Percentiles rank a stretch among this genome's conserved stretches.
Conservation (phyloP, 2,888 invertebrate species). For the Hypselothyrea guttata region DNA sequence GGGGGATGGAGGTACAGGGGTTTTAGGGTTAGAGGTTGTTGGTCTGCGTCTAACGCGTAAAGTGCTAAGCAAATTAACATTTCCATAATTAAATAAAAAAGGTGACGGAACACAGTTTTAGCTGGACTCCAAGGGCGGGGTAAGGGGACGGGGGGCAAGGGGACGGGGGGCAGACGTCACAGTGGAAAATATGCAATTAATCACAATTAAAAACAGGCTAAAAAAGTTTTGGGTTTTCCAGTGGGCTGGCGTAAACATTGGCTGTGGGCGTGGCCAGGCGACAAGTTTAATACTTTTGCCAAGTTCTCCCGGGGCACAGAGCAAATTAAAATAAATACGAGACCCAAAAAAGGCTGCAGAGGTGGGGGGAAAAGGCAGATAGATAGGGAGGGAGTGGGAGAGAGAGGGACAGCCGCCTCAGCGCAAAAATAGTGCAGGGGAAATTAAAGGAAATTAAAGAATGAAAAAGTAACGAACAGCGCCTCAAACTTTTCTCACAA, state of each 20-base stretch:
- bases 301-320: constrained; percentile 26
- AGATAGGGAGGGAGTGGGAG: background rate
- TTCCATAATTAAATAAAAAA: constrained; percentile 68
- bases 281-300: constrained; percentile 60
- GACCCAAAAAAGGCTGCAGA: constrained; percentile 26
- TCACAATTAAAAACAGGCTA: constrained; percentile 52
- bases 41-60: constrained; percentile 40
- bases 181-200: constrained; percentile 47
- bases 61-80: constrained; percentile 75
- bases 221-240: constrained; percentile 21
- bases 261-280: constrained; percentile 34
- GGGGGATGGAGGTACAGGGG: background rate
- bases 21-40: background rate
- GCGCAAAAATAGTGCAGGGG: constrained; percentile 20
- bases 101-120: constrained; percentile 35
- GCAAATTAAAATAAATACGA: constrained; percentile 60
- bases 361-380: background rate
- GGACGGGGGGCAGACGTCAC: constrained; percentile 9
- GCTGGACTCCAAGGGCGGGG: no score
- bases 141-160: background rate
- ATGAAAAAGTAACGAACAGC: constrained; percentile 36
- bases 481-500: constrained; percentile 1
- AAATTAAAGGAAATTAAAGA: constrained; percentile 57
- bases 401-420: background rate
- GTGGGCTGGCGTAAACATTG: background rate